phyloP scores from a whole-genome alignment of 2,888 invertebrate species.

The Nephrocerus scutellatus region DNA sequence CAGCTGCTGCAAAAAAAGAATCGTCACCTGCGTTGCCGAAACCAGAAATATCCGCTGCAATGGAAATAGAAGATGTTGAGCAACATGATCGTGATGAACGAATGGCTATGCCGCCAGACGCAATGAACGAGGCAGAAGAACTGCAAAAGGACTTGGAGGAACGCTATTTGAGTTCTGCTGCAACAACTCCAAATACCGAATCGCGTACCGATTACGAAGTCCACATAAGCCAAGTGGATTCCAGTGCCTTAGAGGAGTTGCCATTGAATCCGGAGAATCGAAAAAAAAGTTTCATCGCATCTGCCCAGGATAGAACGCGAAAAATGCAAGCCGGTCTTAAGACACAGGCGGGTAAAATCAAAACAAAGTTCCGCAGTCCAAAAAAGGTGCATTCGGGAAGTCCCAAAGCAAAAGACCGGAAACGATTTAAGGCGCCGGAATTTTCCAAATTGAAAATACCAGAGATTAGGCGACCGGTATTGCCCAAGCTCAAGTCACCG shows the following conservation, averaged over 20 bases:
- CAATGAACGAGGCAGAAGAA: constrained; percentile 50
- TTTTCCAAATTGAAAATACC: constrained; percentile 48
- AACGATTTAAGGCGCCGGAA: constrained; percentile 43
- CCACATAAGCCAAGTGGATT: constrained; percentile 62
- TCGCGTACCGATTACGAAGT: constrained; percentile 61
- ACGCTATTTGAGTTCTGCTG: constrained; percentile 54
- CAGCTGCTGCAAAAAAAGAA: constrained; percentile 26
- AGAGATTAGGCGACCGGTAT: constrained; percentile 39
- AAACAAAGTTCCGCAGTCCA: constrained; percentile 56
- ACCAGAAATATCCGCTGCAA: constrained; percentile 7
- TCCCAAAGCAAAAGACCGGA: constrained; percentile 41
- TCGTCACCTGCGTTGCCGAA: constrained; percentile 23
- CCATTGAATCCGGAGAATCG: constrained; percentile 55
- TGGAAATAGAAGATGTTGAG: constrained; percentile 14
- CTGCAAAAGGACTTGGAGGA: constrained; percentile 60
- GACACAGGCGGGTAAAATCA: constrained; percentile 65
- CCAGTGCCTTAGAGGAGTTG: constrained; percentile 58
- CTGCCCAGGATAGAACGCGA: constrained; percentile 50
- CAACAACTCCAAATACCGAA: constrained; percentile 51
- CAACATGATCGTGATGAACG: background rate
- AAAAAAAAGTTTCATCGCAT: constrained; percentile 49
- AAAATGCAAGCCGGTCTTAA: constrained; percentile 62
- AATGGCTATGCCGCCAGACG: constrained; percentile 48
- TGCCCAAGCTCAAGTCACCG: constrained; percentile 29
- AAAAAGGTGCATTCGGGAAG: constrained; percentile 38